Evolutionary conservation across 2,113 vertebrate genomes (phyloP).

Genomic region (Hypanus sabinus): DNA sequence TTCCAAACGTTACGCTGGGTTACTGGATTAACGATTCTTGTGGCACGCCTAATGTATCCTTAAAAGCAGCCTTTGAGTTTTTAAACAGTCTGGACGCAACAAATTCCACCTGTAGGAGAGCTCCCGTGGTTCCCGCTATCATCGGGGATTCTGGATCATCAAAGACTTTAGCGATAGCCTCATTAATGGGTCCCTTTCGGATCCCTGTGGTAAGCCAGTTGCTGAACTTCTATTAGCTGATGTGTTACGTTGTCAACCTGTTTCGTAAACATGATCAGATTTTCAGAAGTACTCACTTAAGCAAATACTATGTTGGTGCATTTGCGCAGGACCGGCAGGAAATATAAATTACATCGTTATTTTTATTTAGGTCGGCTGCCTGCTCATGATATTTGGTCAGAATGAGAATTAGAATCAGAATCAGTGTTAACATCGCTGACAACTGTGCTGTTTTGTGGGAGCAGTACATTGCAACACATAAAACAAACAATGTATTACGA

Average conservation of each 20-base stretch:
- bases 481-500: no score
- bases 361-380: not conserved
- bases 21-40: slow-evolving; percentile 58
- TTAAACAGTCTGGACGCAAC: slow-evolving; percentile 53
- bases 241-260: not conserved
- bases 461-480: no score
- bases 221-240: not conserved
- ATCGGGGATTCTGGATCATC: slow-evolving; percentile 58
- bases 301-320: not conserved
- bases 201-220: slow-evolving; percentile 54
- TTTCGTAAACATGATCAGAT: no score
- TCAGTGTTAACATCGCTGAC: no score
- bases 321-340: not conserved
- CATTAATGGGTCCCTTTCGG: slow-evolving; percentile 53
- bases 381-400: not conserved
- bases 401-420: no score
- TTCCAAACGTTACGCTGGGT: slow-evolving; percentile 54
- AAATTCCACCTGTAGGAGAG: slow-evolving; percentile 43
- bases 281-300: not conserved
- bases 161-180: slow-evolving; percentile 51
- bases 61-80: slow-evolving; percentile 51
- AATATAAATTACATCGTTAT: not conserved
- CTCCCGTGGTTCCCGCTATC: slow-evolving; percentile 50
- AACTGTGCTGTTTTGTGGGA: no score
- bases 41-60: slow-evolving; percentile 51